Evolutionary conservation across 2,888 invertebrate genomes (phyloP).

Genomic region (Cheilosia grossa): DNA sequence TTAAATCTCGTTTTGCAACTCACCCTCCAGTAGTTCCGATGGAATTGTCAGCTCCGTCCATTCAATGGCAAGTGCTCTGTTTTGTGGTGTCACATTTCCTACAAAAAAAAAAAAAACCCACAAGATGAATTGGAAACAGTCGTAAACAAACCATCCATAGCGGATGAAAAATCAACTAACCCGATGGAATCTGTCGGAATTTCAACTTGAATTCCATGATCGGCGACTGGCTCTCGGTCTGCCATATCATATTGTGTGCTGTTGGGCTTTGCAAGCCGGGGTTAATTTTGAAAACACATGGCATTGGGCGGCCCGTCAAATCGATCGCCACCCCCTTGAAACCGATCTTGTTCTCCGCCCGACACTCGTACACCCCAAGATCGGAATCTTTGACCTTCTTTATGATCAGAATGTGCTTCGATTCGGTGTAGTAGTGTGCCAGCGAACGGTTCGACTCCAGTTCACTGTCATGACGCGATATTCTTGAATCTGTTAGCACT

Average conservation of each 20-base stretch:
- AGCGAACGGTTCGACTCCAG: slow-evolving; percentile 81
- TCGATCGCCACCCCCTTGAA: slow-evolving; percentile 88
- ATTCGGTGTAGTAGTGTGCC: slow-evolving; percentile 84
- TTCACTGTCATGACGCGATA: slow-evolving; percentile 83
- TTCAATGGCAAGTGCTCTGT: slow-evolving; percentile 74
- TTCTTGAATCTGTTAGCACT: slow-evolving; percentile 81
- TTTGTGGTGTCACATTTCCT: slow-evolving; percentile 78
- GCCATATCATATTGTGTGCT: slow-evolving; percentile 91
- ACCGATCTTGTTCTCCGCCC: slow-evolving; percentile 90
- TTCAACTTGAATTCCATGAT: slow-evolving; percentile 88
- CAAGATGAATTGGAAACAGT: slow-evolving; percentile 13
- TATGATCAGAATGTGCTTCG: slow-evolving; percentile 87
- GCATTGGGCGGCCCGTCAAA: slow-evolving; percentile 86
- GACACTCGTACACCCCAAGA: slow-evolving; percentile 91
- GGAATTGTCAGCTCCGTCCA: slow-evolving; percentile 83
- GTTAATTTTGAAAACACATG: slow-evolving; percentile 82
- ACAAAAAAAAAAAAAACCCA: slow-evolving; percentile 5
- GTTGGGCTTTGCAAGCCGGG: slow-evolving; percentile 82
- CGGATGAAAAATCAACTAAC: slow-evolving; percentile 71
- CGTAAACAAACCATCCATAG: slow-evolving; percentile 35
- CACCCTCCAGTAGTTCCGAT: slow-evolving; percentile 81
- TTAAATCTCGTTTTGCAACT: slow-evolving; percentile 44
- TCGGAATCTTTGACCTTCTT: slow-evolving; percentile 87
- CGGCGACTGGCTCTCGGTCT: slow-evolving; percentile 92
- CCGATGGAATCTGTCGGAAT: slow-evolving; percentile 82